These are phyloP conservation scores for Aphelinus certus DNA, from an alignment of 1,140 invertebrate species.

Conservation along the genomic window DNA sequence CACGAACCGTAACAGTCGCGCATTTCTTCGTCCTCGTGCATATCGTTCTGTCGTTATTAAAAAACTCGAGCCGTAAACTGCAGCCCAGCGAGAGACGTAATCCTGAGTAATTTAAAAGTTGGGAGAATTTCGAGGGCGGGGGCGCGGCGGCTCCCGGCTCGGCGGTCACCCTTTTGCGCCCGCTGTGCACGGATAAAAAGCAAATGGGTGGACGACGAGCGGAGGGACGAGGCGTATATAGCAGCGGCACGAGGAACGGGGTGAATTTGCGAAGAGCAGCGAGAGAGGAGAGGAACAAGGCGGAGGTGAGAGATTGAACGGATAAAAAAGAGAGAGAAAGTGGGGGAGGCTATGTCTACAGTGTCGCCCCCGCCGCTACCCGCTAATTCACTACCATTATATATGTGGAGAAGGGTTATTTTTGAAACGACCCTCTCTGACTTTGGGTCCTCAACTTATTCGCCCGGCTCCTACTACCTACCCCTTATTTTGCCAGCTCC, in stretches of 20 bases:
- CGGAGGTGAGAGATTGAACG: background rate
- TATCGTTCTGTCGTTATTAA: constrained; percentile 48
- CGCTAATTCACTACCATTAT: constrained; percentile 53
- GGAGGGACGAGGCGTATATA: no score
- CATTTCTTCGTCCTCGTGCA: background rate
- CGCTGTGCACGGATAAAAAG: background rate
- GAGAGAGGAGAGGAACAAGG: constrained; percentile 14
- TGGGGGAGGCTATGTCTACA: no score
- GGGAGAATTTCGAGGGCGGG: constrained; percentile 43
- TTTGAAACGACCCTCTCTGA: constrained; percentile 30
- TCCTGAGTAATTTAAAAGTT: constrained; percentile 54
- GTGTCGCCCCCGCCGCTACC: background rate
- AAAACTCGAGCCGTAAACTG: constrained; percentile 55
- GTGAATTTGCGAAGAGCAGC: constrained; percentile 22
- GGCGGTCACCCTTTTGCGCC: no score
- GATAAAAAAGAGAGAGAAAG: background rate
- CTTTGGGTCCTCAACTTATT: constrained; percentile 21
- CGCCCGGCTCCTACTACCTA: background rate
- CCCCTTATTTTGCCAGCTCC: background rate
- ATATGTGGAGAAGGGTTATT: constrained; percentile 48
- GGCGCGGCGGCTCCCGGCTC: background rate
- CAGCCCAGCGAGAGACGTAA: constrained; percentile 44
- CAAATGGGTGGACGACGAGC: background rate
- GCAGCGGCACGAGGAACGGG: background rate
- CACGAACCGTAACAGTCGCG: background rate